phyloP scores from a whole-genome alignment of 2,113 vertebrate genomes.

The Sula dactylatra region DNA sequence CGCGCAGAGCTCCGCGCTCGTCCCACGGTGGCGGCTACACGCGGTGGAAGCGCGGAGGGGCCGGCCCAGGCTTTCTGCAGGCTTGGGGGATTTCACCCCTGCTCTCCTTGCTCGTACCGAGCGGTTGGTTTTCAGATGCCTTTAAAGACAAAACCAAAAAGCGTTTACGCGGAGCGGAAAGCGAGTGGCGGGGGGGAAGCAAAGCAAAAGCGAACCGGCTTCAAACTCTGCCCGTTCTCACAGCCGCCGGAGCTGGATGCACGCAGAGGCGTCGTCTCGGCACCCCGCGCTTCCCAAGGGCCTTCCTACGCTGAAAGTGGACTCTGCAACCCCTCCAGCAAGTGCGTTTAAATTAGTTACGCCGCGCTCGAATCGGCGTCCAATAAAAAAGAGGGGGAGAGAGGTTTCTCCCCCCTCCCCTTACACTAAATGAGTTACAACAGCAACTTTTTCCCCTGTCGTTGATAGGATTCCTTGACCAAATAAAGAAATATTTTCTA shows the following conservation, averaged over 20 bases:
- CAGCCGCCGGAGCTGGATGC: not conserved
- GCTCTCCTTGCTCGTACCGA: not conserved
- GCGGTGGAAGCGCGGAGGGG: not conserved
- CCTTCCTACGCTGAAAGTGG: not conserved
- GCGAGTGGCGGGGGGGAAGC: not conserved
- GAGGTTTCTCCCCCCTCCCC: not conserved
- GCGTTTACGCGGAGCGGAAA: not conserved
- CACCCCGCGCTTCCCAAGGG: not conserved
- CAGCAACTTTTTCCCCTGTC: not conserved
- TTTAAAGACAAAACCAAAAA: not conserved
- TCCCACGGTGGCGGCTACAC: not conserved
- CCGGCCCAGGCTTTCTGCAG: not conserved
- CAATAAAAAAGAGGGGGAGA: not conserved
- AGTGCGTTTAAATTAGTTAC: not conserved
- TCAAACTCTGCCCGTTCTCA: not conserved
- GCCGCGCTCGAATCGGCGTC: not conserved
- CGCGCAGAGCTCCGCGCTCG: not conserved
- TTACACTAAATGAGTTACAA: not conserved
- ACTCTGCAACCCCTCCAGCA: not conserved
- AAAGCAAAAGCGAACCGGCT: not conserved
- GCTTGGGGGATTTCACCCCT: not conserved
- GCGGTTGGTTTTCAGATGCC: not conserved
- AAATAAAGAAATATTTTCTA: slow-evolving; percentile 2
- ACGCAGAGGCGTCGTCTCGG: not conserved
- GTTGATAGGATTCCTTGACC: not conserved